A percentile compares a stretch with the other conserved stretches of the same genome.
phyloP scores from a whole-genome alignment of 2,797 vertebrate genomes.

The Syngnathus acus region DNA sequence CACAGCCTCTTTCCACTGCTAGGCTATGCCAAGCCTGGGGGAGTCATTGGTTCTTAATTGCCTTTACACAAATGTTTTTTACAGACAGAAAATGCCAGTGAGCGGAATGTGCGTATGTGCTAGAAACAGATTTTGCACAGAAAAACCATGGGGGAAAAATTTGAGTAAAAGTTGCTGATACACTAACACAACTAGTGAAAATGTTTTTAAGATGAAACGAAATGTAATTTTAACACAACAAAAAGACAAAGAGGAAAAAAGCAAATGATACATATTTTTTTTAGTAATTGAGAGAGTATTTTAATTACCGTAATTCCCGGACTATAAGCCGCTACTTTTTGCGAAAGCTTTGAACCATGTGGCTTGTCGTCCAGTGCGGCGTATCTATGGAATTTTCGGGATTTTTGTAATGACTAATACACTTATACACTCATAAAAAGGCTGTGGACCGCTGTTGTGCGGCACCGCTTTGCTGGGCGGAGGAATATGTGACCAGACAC shows the following conservation, averaged over 20 bases:
- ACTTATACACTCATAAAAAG: no score
- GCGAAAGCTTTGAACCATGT: no score
- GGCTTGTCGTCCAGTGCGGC: no score
- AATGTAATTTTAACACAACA: not conserved
- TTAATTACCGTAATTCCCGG: no score
- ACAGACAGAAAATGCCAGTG: conserved; percentile 26
- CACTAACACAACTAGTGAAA: not conserved
- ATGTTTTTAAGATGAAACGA: not conserved
- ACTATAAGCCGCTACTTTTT: no score
- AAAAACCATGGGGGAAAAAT: conserved; percentile 17
- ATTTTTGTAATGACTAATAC: no score
- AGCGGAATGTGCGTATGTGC: conserved; percentile 24
- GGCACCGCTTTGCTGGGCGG: no score
- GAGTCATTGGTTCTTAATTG: conserved; percentile 62
- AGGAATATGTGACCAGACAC: no score
- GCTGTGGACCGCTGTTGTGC: no score
- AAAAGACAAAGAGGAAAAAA: not conserved
- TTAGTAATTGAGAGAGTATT: not conserved
- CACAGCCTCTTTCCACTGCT: conserved; percentile 24
- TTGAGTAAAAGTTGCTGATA: not conserved
- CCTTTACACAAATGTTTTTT: conserved; percentile 62
- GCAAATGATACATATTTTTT: no score
- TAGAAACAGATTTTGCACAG: conserved; percentile 20
- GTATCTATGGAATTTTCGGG: no score
- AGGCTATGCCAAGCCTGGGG: conserved; percentile 43